Conservation (phyloP, 2,888 invertebrate genomes). For the Lasioglossum lativentre region DNA sequence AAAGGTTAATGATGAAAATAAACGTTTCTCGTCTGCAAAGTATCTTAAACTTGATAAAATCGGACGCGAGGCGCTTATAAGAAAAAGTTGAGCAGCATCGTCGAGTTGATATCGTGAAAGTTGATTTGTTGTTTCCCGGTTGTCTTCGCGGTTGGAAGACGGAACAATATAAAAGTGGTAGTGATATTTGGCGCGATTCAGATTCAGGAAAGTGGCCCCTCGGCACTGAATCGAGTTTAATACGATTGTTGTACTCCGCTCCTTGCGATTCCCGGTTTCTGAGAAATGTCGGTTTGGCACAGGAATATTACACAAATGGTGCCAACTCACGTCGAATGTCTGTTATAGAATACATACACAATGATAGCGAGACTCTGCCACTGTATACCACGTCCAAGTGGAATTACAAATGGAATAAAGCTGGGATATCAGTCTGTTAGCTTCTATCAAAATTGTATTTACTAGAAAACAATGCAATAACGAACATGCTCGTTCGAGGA, state of each 20-base stretch:
- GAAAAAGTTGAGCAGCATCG: background rate
- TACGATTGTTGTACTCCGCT: constrained; percentile 15
- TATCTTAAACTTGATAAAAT: background rate
- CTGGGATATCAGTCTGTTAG: background rate
- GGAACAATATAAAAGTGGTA: background rate
- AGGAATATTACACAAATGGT: constrained; percentile 8
- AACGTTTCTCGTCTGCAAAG: background rate
- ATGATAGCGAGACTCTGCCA: background rate
- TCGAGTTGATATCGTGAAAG: background rate
- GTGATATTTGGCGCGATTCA: constrained; percentile 7
- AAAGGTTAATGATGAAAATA: background rate
- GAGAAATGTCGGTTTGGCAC: constrained; percentile 21
- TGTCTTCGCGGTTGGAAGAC: background rate
- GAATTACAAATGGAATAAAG: constrained; percentile 11
- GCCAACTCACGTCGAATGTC: constrained; percentile 19
- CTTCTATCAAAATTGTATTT: background rate
- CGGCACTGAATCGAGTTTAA: constrained; percentile 7
- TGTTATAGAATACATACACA: background rate
- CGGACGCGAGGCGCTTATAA: background rate
- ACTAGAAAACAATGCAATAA: background rate
- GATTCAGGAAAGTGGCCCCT: constrained; percentile 13
- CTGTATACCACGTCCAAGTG: background rate
- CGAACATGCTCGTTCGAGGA: background rate
- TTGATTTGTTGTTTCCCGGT: background rate
- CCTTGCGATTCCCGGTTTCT: constrained; percentile 6